These are phyloP conservation scores for Oreochromis spilurus DNA, from an alignment of 2,113 vertebrate species.

Conservation along the genomic window DNA sequence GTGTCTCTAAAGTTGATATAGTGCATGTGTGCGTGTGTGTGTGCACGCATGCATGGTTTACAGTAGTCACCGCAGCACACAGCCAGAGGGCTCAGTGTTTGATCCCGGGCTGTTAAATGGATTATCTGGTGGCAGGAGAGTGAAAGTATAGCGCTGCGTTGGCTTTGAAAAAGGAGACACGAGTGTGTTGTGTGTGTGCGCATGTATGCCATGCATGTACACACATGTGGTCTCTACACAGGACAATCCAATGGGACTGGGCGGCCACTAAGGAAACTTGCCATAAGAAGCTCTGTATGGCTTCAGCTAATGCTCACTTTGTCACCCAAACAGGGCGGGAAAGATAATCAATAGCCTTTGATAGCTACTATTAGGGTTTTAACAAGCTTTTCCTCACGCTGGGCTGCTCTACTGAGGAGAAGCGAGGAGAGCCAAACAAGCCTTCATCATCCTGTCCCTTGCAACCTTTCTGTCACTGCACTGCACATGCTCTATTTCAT, in stretches of 20 bases:
- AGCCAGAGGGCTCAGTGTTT: constrained; percentile 76
- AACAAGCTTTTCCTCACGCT: constrained; percentile 77
- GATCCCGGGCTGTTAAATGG: constrained; percentile 76
- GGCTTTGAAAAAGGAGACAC: constrained; percentile 21
- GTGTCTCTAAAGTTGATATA: background rate
- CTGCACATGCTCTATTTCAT: background rate
- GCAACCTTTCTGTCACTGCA: constrained; percentile 21
- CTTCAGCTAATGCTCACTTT: constrained; percentile 77
- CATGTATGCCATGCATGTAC: background rate
- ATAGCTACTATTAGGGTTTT: constrained; percentile 76
- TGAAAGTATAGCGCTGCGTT: constrained; percentile 63
- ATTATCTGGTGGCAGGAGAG: constrained; percentile 74
- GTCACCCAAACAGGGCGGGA: constrained; percentile 79
- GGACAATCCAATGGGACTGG: constrained; percentile 44
- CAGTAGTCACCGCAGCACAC: constrained; percentile 50
- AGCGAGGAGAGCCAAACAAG: constrained; percentile 31
- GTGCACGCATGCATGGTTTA: constrained; percentile 1
- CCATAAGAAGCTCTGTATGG: constrained; percentile 68
- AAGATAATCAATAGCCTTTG: constrained; percentile 84
- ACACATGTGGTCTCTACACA: background rate
- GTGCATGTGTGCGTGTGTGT: background rate
- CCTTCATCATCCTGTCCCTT: constrained; percentile 46
- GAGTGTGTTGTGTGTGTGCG: background rate
- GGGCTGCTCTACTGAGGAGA: constrained; percentile 63
- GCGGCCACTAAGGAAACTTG: constrained; percentile 61